phyloP scores from a whole-genome alignment of 2,113 vertebrate genomes.

The Dermatemys mawii region DNA sequence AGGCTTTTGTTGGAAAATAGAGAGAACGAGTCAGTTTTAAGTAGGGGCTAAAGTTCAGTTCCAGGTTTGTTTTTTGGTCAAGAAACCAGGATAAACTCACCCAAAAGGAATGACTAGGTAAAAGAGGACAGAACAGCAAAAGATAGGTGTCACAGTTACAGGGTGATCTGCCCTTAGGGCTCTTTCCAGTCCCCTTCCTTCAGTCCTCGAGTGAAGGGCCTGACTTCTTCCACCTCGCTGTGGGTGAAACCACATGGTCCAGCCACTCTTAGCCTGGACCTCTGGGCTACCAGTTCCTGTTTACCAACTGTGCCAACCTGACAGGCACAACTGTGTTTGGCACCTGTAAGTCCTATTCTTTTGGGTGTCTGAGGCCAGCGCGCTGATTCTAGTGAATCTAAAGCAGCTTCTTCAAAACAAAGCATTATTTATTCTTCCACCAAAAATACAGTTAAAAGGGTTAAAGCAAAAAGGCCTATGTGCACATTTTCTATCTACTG shows the following conservation, averaged over 20 bases:
- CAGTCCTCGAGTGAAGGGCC: not conserved
- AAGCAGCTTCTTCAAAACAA: not conserved
- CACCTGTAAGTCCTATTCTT: not conserved
- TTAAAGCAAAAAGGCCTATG: not conserved
- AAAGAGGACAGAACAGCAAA: not conserved
- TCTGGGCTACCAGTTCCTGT: not conserved
- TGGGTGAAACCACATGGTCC: not conserved
- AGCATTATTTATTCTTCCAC: not conserved
- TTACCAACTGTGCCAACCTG: not conserved
- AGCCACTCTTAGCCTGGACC: not conserved
- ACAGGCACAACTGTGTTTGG: not conserved
- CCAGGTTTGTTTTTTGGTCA: not conserved
- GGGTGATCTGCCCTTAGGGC: not conserved
- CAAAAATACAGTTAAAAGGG: not conserved
- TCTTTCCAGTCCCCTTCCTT: not conserved
- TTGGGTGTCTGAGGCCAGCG: not conserved
- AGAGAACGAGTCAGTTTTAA: not conserved
- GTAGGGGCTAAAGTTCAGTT: not conserved
- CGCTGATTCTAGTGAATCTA: not conserved
- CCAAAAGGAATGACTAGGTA: not conserved
- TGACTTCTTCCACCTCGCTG: not conserved
- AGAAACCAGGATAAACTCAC: not conserved
- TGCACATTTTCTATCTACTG: not conserved
- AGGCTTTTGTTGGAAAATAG: not conserved
- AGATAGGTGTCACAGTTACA: not conserved